Percentiles rank a stretch among this genome's conserved stretches.
These are phyloP conservation scores for Pandion haliaetus DNA, from an alignment of 2,113 vertebrate species.

Conservation along the genomic window DNA sequence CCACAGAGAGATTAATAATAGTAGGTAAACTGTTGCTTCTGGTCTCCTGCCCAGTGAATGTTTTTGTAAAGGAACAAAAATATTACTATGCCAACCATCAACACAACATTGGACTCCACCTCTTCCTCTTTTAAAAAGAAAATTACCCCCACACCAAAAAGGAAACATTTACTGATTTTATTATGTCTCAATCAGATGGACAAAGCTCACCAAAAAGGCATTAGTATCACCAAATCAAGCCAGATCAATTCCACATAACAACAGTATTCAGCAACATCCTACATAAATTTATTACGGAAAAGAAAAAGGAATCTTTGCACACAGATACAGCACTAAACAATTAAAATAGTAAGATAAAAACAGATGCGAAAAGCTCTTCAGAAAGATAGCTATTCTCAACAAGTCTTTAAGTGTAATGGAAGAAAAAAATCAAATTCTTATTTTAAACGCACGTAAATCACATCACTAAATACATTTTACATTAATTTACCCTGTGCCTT, in stretches of 20 bases:
- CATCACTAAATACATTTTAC: neutral
- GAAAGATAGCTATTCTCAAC: neutral
- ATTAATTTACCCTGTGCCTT: neutral
- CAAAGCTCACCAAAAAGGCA: neutral
- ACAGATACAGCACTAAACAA: neutral
- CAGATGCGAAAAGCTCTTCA: neutral
- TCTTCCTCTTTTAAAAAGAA: neutral
- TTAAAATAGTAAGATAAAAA: neutral
- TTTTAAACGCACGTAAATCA: neutral
- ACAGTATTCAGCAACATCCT: neutral
- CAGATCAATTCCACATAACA: neutral
- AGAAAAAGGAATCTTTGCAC: neutral
- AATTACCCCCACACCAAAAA: neutral
- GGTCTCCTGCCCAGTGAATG: neutral
- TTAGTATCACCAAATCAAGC: neutral
- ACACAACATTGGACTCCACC: neutral
- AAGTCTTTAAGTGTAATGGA: neutral
- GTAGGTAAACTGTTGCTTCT: slow-evolving; percentile 14
- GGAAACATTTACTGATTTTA: neutral
- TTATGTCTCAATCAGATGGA: neutral
- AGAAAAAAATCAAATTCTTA: neutral
- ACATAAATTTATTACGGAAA: neutral
- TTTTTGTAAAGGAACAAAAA: neutral
- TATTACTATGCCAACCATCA: neutral
- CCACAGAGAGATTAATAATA: slow-evolving; percentile 4